Evolutionary conservation across 2,888 invertebrate species (phyloP).

Genomic region (Urechis unicinctus): DNA sequence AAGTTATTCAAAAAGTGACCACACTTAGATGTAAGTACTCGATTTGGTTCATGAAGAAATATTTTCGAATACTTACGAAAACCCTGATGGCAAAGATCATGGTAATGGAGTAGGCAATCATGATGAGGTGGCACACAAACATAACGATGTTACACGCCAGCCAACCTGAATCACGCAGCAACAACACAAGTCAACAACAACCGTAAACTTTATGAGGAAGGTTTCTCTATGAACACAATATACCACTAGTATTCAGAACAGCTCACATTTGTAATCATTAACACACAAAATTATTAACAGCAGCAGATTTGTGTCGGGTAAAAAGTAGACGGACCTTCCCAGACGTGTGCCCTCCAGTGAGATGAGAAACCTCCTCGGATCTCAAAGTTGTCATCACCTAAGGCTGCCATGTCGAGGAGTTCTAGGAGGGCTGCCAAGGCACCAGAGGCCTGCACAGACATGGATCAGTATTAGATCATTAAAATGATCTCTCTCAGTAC

Average conservation of each 20-base stretch:
- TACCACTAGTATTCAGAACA: no score
- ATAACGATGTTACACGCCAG: conserved; percentile 41
- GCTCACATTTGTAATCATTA: no score
- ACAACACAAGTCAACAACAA: neutral
- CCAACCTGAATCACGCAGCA: conserved; percentile 33
- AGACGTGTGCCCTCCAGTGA: conserved; percentile 43
- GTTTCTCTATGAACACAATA: no score
- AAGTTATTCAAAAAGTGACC: neutral
- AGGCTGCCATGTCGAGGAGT: conserved; percentile 34
- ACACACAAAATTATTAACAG: no score
- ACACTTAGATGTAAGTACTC: no score
- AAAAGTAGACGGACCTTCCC: no score
- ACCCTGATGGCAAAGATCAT: conserved; percentile 37
- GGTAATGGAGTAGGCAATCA: conserved; percentile 36
- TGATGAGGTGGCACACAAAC: conserved; percentile 36
- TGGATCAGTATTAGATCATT: neutral
- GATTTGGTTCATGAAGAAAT: no score
- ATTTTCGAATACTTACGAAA: conserved; percentile 29
- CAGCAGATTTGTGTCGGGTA: no score
- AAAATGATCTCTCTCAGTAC: neutral
- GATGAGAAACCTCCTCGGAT: conserved; percentile 41
- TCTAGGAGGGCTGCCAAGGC: conserved; percentile 19
- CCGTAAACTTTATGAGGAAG: neutral
- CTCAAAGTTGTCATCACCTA: conserved; percentile 31
- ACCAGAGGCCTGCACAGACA: conserved; percentile 8